Evolutionary conservation across 2,113 vertebrate genomes (phyloP), one percentile per base, ranked within the genome.

Genomic region (Morone saxatilis): DNA sequence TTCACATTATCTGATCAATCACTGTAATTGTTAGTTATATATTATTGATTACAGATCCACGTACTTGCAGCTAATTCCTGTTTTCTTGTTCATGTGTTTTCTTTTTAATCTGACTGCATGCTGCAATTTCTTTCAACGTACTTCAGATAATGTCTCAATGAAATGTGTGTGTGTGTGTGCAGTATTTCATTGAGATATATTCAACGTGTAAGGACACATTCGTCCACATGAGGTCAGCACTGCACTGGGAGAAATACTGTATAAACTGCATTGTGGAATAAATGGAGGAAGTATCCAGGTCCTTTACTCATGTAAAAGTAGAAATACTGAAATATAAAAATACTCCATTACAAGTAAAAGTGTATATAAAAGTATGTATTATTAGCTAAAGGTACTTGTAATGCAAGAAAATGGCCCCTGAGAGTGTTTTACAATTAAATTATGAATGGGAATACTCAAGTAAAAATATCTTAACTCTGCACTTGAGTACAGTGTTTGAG

Each of bases 151-250:
- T 53, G 5, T 82, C n/a, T 86, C 59, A 92, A 82, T 83, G 71
- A 78, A 89, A 74, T 45, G 5, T 57, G 62, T 14, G 3, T 14
- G 3, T 20, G 14, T 45, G 22, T 9, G n/a, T 71, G 79, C 59
- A 76, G 74, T 36, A 47, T 77, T 90, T 85, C 71, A 87, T 85
- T 84, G 66, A 75, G 59, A 25, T 14, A 63, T 62, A 4, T 11
- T 53, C 22, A 13, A 50, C 17, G 40, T 86, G 89, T n/a, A 76
- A 31, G 1, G 4, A 76, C 25, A 7, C 13, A 17, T 84, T 51
- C 88, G 73, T 86, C 95, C 95, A 95, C 94, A 89, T 8, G 93
- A 87, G 88, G 95, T 74, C 95, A 93, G 84, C 86, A 84, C 78
- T 85, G 88, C 78, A 86, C 84, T 53, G 48, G 8, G 17, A 61